A percentile compares a stretch with the other conserved stretches of the same genome.
These are phyloP conservation scores for Xenotilapia flavipinnis DNA, from an alignment of 2,113 vertebrate species.

Conservation along the genomic window DNA sequence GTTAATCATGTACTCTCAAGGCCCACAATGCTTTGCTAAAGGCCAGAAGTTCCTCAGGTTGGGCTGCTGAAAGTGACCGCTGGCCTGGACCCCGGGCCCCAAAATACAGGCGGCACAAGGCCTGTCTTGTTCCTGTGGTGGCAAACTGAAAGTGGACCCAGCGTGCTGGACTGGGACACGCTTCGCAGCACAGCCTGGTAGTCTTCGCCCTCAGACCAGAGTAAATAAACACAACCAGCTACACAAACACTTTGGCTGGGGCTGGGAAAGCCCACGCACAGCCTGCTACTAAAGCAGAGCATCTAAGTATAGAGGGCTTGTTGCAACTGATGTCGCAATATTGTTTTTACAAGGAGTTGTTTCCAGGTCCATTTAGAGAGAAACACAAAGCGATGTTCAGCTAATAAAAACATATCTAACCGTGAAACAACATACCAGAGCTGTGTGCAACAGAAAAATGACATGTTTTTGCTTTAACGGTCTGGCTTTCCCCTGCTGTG, in stretches of 20 bases:
- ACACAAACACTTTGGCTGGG: constrained; percentile 48
- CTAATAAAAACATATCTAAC: not conserved
- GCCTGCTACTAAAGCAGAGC: constrained; percentile 13
- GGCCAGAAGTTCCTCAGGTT: constrained; percentile 50
- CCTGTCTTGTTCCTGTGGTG: constrained; percentile 40
- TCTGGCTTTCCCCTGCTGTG: not conserved
- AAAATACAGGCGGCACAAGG: constrained; percentile 55
- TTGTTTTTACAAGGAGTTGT: constrained; percentile 29
- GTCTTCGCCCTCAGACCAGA: constrained; percentile 51
- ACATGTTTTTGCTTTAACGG: not conserved
- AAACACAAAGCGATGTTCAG: not conserved
- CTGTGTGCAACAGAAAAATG: not conserved
- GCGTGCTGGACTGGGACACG: constrained; percentile 10
- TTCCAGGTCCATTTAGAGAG: not conserved
- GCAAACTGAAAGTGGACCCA: constrained; percentile 30
- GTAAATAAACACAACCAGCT: constrained; percentile 63
- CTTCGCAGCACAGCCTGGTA: constrained; percentile 43
- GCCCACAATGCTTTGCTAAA: constrained; percentile 35
- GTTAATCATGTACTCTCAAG: constrained; percentile 27
- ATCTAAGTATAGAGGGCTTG: constrained; percentile 37
- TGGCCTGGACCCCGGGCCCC: constrained; percentile 21
- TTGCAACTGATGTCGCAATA: constrained; percentile 41
- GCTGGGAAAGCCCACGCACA: constrained; percentile 35
- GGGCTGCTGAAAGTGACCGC: constrained; percentile 49
- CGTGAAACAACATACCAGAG: not conserved